Evolutionary conservation across 2,888 invertebrate species (phyloP), one percentile per base, ranked within the genome.

Genomic region (Elmis aenea): DNA sequence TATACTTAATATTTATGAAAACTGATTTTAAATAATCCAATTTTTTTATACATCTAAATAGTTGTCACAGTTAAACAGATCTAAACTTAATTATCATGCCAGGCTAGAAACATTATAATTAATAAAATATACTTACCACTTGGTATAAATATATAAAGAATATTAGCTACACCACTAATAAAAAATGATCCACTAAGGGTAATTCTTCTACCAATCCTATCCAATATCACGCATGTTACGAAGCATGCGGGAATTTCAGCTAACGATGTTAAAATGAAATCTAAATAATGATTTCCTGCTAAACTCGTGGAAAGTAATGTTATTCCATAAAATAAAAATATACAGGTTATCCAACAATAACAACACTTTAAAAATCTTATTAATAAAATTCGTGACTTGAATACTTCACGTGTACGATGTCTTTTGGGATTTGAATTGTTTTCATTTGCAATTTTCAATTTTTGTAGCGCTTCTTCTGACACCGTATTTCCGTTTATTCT

Each of bases 321-420:
- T 21, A 89, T 65, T 0, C 89, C 89, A 55, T 86, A 88, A 62
- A 85, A 89, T 11, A 87, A 79, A 45, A 88, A 79, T 0, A 84
- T 81, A 52, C 83, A 80, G 0, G 85, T 81, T 9, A 85, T 77
- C 86, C 86, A 87, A 70, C 85, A 85, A 50, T 85, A 76, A n/a
- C 81, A 81, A 46, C 85, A 84, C 29, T 79, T 78, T 1, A 73
- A 48, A 25, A 81, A 65, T 18, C 82, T 69, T 0, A 70, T 53
- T 42, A 78, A 59, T 8, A 83, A 57, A 11, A 70, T 70, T 25
- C 62, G 68, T 0, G 78, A 77, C 33, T 62, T 71, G 8, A 79
- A 55, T 14, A 77, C 72, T 57, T 75, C 69, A 4, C 12, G 14
- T 11, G 44, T 30, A 1, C 43, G 46, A 33, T 48, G 45, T 23